A percentile compares a stretch with the other conserved stretches of the same genome.
These are phyloP conservation scores for Salvator merianae DNA, from an alignment of 2,113 vertebrate genomes.

Conservation along the genomic window DNA sequence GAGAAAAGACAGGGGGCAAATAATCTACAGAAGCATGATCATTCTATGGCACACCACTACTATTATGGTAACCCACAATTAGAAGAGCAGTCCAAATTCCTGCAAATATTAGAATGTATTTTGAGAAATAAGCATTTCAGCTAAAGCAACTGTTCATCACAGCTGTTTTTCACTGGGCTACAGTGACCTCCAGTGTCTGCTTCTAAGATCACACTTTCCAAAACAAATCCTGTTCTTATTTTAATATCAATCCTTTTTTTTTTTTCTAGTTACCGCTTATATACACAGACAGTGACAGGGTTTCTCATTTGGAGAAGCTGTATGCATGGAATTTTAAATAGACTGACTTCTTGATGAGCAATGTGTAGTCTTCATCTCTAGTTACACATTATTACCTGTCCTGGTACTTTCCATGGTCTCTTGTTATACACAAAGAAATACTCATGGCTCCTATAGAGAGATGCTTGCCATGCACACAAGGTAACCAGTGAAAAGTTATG, in stretches of 20 bases:
- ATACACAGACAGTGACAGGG: background rate
- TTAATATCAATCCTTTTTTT: fast-evolving
- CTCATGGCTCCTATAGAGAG: too few species aligned
- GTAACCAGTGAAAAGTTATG: too few species aligned
- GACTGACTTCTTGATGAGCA: background rate
- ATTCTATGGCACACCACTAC: background rate
- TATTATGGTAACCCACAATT: conserved; percentile 7
- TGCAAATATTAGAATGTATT: background rate
- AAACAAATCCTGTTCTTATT: fast-evolving
- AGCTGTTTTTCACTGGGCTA: conserved; percentile 40
- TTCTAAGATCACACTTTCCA: background rate
- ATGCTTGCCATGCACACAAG: too few species aligned
- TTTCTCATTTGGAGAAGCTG: background rate
- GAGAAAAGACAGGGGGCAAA: background rate
- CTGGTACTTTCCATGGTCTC: too few species aligned
- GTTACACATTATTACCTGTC: background rate
- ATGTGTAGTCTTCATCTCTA: background rate
- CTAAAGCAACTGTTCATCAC: background rate
- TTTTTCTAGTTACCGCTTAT: fast-evolving
- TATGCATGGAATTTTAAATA: background rate
- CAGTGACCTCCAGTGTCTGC: conserved; percentile 67
- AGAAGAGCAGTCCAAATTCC: background rate
- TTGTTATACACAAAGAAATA: background rate
- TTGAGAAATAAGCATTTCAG: background rate
- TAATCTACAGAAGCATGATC: background rate